Base-by-base conservation (phyloP, 2,888 invertebrate species). In the Acrocyrtus sp. region DNA sequence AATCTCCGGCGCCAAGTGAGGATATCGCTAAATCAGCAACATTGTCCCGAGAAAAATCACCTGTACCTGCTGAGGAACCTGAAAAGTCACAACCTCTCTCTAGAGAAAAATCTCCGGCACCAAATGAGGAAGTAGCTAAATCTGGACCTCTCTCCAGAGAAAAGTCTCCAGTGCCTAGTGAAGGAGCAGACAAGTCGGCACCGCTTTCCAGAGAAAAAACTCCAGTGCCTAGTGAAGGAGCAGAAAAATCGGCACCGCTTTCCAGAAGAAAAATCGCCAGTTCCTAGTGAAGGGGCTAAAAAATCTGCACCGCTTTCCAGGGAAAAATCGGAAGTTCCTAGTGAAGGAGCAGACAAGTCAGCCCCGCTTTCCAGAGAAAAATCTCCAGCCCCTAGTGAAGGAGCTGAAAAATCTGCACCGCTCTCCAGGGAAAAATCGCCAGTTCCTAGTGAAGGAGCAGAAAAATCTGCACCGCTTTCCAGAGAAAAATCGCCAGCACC, bases 401-500 rank as follows among this genome's bases (percentile, higher is more conserved):
- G 29, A 12, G 53, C 6, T 2, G 27, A 27, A 34, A 22, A 54
- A 24, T 39, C 34, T 19, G 10, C 54, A 3, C n/a, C n/a, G n/a
- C 1, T 43, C 1, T 56, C 58, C 2, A 27, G 19, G n/a, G 47
- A 47, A 17, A 19, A 47, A 47, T 47, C 47, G 6, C 47, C 47
- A 15, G 58, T 19, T 8, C 47, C 58, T 17, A 26, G 29, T 26
- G 58, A n/a, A n/a, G n/a, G 45, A 10, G 50, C 1, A n/a, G 1
- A 41, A 5, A 27, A 48, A 17, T 50, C 34, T 17, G n/a, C n/a
- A n/a, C n/a, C 50, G 12, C 1, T 39, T 8, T 50, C 58, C 1
- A 27, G 43, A 17, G 58, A 58, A 58, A 58, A 58, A 17, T 58
- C 58, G 26, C 58, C 58, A 3, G 58, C 6, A 3, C 58, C 58